Evolutionary conservation across 2,113 vertebrate species (phyloP).

Genomic region (Melanerpes formicivorus): DNA sequence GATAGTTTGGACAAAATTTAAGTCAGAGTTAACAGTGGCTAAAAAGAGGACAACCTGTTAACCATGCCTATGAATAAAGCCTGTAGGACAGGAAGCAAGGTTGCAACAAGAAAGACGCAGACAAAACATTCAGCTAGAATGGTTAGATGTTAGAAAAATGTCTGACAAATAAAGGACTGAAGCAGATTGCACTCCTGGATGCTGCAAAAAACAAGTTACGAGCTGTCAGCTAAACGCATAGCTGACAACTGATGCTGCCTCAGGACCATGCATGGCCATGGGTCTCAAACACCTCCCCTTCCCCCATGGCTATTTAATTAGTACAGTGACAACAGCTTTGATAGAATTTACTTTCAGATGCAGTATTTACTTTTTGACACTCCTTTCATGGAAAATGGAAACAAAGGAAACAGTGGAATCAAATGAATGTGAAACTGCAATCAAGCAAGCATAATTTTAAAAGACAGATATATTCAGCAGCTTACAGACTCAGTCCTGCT

Average conservation of each 20-base stretch:
- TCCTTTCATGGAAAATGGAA: background rate
- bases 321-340: background rate
- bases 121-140: background rate
- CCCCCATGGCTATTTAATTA: background rate
- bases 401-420: background rate
- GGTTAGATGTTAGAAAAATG: fast-evolving
- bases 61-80: background rate
- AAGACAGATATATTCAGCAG: background rate
- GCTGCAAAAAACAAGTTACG: background rate
- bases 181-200: background rate
- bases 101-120: background rate
- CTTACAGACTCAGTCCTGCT: background rate
- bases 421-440: background rate
- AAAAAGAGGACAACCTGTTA: background rate
- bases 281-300: background rate
- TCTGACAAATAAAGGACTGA: background rate
- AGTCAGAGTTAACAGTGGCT: background rate
- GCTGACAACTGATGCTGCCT: background rate
- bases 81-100: background rate
- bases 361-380: background rate
- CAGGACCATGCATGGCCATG: background rate
- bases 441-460: background rate
- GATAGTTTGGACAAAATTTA: background rate
- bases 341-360: background rate
- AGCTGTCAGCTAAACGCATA: background rate